phyloP scores from a whole-genome alignment of 2,888 invertebrate genomes.

The Caenorhabditis sp. region DNA sequence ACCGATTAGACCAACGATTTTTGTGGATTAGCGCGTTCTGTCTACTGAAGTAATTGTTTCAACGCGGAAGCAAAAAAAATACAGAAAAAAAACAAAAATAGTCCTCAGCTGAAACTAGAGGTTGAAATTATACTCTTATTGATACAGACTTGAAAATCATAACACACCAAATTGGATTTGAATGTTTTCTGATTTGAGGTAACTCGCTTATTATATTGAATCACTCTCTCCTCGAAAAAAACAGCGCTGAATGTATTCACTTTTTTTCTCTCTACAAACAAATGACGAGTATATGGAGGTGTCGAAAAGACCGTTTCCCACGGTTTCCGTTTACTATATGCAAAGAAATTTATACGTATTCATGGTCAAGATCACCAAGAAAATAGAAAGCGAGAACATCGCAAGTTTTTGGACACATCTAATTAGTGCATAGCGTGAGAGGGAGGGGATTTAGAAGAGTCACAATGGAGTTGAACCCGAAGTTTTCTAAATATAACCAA shows the following conservation, averaged over 20 bases:
- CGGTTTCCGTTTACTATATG: conserved; percentile 16
- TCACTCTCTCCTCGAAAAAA: not conserved
- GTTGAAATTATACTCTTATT: too few relatives aligned
- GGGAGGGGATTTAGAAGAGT: not conserved
- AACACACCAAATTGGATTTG: not conserved
- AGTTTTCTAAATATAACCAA: not conserved
- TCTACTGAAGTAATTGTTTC: conserved; percentile 30
- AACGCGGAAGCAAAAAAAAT: conserved; percentile 22
- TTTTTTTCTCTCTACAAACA: not conserved
- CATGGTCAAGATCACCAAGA: not conserved
- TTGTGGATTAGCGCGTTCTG: conserved; percentile 23
- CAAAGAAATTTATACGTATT: not conserved
- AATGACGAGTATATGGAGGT: conserved; percentile 2
- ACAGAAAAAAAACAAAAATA: conserved; percentile 11
- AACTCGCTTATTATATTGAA: conserved; percentile 5
- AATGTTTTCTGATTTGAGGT: conserved; percentile 5
- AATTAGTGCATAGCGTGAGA: conserved; percentile 2
- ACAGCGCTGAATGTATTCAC: not conserved
- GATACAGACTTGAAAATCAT: not conserved
- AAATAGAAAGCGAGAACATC: conserved; percentile 4
- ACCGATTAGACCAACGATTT: conserved; percentile 34
- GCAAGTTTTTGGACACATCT: not conserved
- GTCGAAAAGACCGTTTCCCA: conserved; percentile 34
- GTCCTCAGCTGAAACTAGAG: not conserved
- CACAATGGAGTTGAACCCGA: not conserved